These are phyloP conservation scores for Elgaria multicarinata DNA, from an alignment of 2,113 vertebrate genomes.

Conservation along the genomic window DNA sequence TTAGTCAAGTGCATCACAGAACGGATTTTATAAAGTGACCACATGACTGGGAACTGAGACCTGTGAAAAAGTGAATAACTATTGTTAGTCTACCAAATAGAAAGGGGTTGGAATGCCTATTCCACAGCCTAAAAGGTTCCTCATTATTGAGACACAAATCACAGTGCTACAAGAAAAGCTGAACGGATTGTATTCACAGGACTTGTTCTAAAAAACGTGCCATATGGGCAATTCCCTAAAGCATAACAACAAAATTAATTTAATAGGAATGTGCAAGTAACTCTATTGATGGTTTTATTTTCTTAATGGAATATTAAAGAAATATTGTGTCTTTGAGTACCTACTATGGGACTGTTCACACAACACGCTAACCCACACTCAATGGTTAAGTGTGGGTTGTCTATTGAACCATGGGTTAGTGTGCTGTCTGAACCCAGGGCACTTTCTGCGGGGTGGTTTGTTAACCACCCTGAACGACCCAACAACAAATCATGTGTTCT, in stretches of 20 bases:
- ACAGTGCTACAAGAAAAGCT: neutral
- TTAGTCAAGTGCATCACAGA: fast-evolving
- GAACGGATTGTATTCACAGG: neutral
- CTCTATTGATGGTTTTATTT: neutral
- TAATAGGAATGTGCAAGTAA: neutral
- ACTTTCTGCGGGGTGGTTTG: too few relatives aligned
- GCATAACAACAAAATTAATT: neutral
- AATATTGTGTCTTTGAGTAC: neutral
- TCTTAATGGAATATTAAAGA: neutral
- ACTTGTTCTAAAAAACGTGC: neutral
- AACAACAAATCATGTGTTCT: too few relatives aligned
- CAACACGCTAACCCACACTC: too few relatives aligned
- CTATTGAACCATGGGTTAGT: too few relatives aligned
- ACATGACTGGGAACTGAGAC: neutral
- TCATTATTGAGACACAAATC: neutral
- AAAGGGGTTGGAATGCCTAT: neutral
- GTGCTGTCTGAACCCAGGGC: too few relatives aligned
- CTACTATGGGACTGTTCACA: too few relatives aligned
- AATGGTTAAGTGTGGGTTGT: too few relatives aligned
- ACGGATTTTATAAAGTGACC: neutral
- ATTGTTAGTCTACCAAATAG: neutral
- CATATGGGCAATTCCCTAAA: neutral
- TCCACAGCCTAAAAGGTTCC: neutral
- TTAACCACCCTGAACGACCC: too few relatives aligned
- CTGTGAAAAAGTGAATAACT: neutral